These are phyloP conservation scores for Acinonyx jubatus DNA, from an alignment of 2,113 vertebrate species.

Conservation along the genomic window DNA sequence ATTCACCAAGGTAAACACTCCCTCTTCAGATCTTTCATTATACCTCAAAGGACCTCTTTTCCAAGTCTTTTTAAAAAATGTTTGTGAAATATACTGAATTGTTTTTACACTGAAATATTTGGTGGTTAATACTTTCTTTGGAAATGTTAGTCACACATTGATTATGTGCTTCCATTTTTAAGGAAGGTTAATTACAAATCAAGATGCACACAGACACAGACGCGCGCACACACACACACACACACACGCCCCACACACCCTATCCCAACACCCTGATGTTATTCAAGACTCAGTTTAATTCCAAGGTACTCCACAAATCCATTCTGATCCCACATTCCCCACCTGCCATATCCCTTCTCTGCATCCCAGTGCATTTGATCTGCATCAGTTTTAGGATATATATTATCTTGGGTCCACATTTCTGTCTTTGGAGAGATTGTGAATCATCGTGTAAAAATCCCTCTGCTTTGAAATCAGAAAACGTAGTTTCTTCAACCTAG, in stretches of 20 bases:
- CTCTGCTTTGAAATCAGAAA: not conserved
- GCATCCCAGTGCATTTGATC: not conserved
- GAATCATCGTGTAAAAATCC: not conserved
- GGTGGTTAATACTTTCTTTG: not conserved
- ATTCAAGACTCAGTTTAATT: not conserved
- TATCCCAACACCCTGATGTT: not conserved
- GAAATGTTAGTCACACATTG: not conserved
- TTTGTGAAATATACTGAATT: not conserved
- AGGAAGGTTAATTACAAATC: not conserved
- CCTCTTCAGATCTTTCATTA: conserved; percentile 7
- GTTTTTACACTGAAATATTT: conserved; percentile 1
- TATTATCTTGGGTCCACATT: not conserved
- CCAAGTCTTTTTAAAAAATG: not conserved
- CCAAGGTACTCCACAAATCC: not conserved
- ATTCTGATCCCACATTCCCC: not conserved
- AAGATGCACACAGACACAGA: not conserved
- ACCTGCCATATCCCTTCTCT: not conserved
- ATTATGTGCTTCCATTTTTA: not conserved
- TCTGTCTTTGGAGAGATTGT: not conserved
- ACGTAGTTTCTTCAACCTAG: not conserved
- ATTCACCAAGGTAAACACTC: conserved; percentile 21
- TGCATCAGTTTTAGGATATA: not conserved
- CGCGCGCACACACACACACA: not conserved
- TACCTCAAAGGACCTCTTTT: conserved; percentile 10
- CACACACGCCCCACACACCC: not conserved